Evolutionary conservation across 2,888 invertebrate species (phyloP), one percentile per base, ranked within the genome.

Genomic region (Eulithis prunata): DNA sequence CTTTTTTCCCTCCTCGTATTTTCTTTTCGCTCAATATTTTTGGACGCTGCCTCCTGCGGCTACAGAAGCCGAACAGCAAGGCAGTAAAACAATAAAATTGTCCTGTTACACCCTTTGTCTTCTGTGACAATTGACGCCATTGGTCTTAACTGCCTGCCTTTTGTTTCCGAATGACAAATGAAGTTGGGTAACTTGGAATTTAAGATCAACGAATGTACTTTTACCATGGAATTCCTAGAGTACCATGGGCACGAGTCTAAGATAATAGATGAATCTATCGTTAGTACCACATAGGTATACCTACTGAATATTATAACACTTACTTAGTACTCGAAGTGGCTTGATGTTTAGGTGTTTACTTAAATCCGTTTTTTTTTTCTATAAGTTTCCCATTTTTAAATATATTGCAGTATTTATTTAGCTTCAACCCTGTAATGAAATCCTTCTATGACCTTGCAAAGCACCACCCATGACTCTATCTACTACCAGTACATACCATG

Each of bases 41-140:
- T 84, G 88, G 90, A 79, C 84, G 85, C 86, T 87, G 79, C 91
- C 91, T 90, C 91, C 92, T 90, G 89, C 84, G 85, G 89, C 85
- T 86, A 82, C 90, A 80, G 90, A 84, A 90, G 91, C 90, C 75
- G 67, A 28, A 84, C 78, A 71, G 54, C 54, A 54, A 57, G 61
- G 73, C 62, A 74, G 86, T 92, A 90, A 91, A 91, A 91, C 89
- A 91, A 92, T 91, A 90, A 91, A 91, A 83, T 70, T 78, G 78
- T 80, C 82, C 84, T 85, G 84, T 81, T 88, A 88, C 75, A 75
- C 76, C 77, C 79, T 83, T 89, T 90, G 86, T 87, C 69, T 66
- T 62, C 45, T 14, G 68, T 76, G 75, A 87, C 87, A 85, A 85
- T 84, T 78, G 85, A 78, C 77, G 88, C 84, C 87, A 80, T 85